Evolutionary conservation across 2,888 invertebrate species (phyloP).

Genomic region (Bellardia bayeri): DNA sequence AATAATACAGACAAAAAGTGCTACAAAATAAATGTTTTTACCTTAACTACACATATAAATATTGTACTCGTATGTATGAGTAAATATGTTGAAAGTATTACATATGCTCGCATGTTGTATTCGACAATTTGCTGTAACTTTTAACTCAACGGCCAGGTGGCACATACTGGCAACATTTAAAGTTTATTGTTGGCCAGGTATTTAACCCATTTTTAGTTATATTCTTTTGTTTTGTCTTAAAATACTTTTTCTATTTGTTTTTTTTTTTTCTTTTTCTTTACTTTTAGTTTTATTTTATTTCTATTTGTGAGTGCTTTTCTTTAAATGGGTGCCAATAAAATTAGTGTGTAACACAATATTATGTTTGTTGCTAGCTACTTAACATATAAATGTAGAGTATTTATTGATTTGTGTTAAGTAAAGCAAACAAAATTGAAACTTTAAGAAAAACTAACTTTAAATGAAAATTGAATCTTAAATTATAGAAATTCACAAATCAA

Average conservation of each 20-base stretch:
- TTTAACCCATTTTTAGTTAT: slow-evolving; percentile 53
- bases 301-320: not conserved
- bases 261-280: not conserved
- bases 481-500: too few relatives aligned
- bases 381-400: slow-evolving; percentile 34
- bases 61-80: not conserved
- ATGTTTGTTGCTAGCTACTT: not conserved
- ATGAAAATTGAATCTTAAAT: not conserved
- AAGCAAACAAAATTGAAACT: not conserved
- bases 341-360: not conserved
- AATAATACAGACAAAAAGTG: not conserved
- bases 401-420: slow-evolving; percentile 39
- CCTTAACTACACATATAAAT: slow-evolving; percentile 25
- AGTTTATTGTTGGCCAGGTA: slow-evolving; percentile 37
- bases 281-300: slow-evolving; percentile 27
- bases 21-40: slow-evolving; percentile 7
- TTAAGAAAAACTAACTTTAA: not conserved
- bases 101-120: not conserved
- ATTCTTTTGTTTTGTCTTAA: not conserved
- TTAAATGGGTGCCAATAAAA: slow-evolving; percentile 35
- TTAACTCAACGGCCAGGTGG: slow-evolving; percentile 5
- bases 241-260: not conserved
- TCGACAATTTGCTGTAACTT: not conserved
- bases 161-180: slow-evolving; percentile 18
- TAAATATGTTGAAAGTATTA: not conserved